Evolutionary conservation across 2,888 invertebrate species (phyloP), one percentile per base, ranked within the genome.

Genomic region (Erebia epiphron): DNA sequence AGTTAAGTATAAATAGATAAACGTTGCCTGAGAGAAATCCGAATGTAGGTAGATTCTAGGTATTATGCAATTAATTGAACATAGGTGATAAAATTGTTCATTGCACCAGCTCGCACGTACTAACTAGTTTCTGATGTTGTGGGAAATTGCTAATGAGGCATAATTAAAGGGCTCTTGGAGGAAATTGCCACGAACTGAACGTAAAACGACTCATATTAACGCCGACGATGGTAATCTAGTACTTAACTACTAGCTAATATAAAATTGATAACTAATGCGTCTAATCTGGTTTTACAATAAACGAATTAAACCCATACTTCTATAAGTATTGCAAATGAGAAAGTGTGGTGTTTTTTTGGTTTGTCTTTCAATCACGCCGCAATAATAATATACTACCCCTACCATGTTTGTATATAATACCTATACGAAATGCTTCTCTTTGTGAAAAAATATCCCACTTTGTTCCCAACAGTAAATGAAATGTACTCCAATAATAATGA

Each of bases 131-230:
- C 68, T 63, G 71, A 74, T 72, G 67, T 69, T 73, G 73, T 73
- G 73, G 76, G 75, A 76, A 73, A 76, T 76, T 73, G 73, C 76
- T 76, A 76, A 76, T 75, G 75, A 75, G 75, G 52, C 66, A 70
- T 75, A 75, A 76, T 76, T 76, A 76, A 73, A 73, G 75, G 73
- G 70, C 67, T 64, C 73, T 73, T 57, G 60, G 66, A 74, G 75
- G 73, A 67, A 73, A 72, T 75, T 74, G 72, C 71, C 67, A 63
- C 71, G 63, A 71, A 68, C 64, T 70, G 3, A 46, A 61, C 61
- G 61, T 46, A 46, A 67, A 72, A 67, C 63, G 69, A 68, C 60
- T 68, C 67, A 67, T 65, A 73, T 72, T 66, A 58, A 66, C 57
- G 41, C 54, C 56, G 50, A 68, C 35, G 46, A 46, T 70, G 65